Evolutionary conservation across 2,113 vertebrate species (phyloP).

Genomic region (Hyperopisus bebe): DNA sequence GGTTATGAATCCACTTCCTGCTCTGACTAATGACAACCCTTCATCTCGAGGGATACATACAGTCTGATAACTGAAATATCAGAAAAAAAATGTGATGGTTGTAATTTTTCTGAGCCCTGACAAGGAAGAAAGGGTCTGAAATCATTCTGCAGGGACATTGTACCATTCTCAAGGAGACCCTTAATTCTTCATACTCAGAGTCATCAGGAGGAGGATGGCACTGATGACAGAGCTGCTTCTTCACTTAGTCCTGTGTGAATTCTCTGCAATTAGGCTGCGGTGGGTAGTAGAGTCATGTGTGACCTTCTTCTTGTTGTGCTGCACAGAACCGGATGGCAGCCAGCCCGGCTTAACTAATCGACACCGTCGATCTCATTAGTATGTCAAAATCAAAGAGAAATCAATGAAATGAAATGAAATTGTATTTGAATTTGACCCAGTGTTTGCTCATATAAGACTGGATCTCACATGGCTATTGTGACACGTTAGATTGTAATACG

Average conservation of each 20-base stretch:
- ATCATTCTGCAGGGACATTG: not conserved
- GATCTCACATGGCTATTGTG: not conserved
- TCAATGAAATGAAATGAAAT: not conserved
- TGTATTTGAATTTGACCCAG: not conserved
- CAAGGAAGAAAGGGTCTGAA: not conserved
- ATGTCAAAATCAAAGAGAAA: not conserved
- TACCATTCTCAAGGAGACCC: not conserved
- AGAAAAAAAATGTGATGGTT: not conserved
- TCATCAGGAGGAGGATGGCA: not conserved
- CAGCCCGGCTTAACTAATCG: not conserved
- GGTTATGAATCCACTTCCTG: not conserved
- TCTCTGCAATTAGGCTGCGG: not conserved
- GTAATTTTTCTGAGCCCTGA: not conserved
- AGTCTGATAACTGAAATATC: not conserved
- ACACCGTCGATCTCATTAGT: not conserved
- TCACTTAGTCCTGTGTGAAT: not conserved
- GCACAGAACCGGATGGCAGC: not conserved
- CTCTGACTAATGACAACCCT: not conserved
- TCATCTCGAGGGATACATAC: not conserved
- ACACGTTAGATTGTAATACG: not conserved
- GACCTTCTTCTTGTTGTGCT: not conserved
- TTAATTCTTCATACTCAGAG: not conserved
- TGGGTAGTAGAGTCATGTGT: not conserved
- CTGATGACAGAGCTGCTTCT: not conserved
- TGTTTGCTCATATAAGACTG: not conserved